Evolutionary conservation across 1,140 invertebrate genomes (phyloP), one percentile per base, ranked within the genome.

Genomic region (Ephestia elutella): DNA sequence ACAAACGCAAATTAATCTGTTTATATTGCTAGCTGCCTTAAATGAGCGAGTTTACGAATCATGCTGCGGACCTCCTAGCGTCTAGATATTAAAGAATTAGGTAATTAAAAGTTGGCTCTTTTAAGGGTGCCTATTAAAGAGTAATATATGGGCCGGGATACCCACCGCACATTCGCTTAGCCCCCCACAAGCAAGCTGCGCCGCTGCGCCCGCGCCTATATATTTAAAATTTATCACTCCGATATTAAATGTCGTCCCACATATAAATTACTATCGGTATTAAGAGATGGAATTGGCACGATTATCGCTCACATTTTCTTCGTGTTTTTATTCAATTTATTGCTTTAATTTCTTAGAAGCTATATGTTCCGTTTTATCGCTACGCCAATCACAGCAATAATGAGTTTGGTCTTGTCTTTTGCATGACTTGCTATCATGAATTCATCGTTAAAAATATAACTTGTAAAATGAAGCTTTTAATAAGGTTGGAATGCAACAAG

Each of bases 21-120:
- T 19, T 20, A 50, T 50, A 50, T 20, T 19, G 49, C 18, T 13
- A 50, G 20, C 15, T 20, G 49, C 49, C 49, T 50, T 50, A 72
- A 65, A 65, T 54, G 56, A 13, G 62, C 63, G 60, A 58, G 65
- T 70, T 65, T 66, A 69, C 67, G 65, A 74, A 72, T 68, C 68
- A 63, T 60, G 60, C 38, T 48, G 30, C 28, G 64, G 80, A 75
- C 73, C 80, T 73, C 73, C 77, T 75, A 75, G 65, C 61, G 67
- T 64, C 68, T 59, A 65, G 70, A 72, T 56, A 61, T 70, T 72
- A 70, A 71, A 71, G 70, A 78, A 32, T 82, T 78, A 73, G 73
- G 75, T 71, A 80, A 82, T 82, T 80, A 85, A 81, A 80, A 69
- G 63, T 66, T 68, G 61, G 75, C 70, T 78, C 76, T 75, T 80